Evolutionary conservation across 1,140 invertebrate genomes (phyloP).

Genomic region (Megalopta genalis): DNA sequence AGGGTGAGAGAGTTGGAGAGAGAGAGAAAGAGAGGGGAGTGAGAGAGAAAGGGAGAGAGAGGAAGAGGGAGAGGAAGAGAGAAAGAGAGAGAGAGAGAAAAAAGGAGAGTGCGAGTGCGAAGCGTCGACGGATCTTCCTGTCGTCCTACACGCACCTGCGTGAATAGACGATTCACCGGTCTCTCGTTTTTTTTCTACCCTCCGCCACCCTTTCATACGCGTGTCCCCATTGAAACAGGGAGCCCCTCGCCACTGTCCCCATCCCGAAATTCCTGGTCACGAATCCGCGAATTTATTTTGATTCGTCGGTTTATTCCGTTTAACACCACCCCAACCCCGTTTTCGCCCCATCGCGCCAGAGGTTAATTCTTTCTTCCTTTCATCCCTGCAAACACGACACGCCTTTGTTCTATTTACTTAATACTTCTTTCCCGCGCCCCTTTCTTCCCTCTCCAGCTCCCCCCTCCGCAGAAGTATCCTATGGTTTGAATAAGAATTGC

Average conservation of each 20-base stretch:
- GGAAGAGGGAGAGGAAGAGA: too few species aligned
- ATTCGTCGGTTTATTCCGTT: slow-evolving; percentile 40
- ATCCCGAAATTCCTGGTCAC: slow-evolving; percentile 3
- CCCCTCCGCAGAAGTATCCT: background rate
- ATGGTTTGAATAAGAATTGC: background rate
- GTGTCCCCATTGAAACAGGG: slow-evolving; percentile 20
- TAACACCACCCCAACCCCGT: slow-evolving; percentile 18
- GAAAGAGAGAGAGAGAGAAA: too few species aligned
- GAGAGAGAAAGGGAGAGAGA: too few species aligned
- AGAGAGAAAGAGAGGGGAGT: too few species aligned
- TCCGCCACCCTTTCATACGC: slow-evolving; percentile 16
- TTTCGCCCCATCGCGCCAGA: background rate
- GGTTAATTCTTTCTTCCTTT: background rate
- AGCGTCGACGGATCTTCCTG: slow-evolving; percentile 29
- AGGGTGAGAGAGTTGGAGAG: too few species aligned
- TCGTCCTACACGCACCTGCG: slow-evolving; percentile 33
- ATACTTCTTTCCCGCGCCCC: background rate
- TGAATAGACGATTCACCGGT: slow-evolving; percentile 39
- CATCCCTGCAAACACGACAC: background rate
- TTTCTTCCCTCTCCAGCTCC: background rate
- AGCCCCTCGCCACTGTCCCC: slow-evolving; percentile 21
- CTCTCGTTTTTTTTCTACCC: background rate
- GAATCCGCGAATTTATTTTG: slow-evolving; percentile 48
- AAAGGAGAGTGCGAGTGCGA: background rate
- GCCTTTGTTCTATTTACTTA: background rate